phyloP scores from a whole-genome alignment of 2,797 vertebrate species.

The Cynopterus sphinx region DNA sequence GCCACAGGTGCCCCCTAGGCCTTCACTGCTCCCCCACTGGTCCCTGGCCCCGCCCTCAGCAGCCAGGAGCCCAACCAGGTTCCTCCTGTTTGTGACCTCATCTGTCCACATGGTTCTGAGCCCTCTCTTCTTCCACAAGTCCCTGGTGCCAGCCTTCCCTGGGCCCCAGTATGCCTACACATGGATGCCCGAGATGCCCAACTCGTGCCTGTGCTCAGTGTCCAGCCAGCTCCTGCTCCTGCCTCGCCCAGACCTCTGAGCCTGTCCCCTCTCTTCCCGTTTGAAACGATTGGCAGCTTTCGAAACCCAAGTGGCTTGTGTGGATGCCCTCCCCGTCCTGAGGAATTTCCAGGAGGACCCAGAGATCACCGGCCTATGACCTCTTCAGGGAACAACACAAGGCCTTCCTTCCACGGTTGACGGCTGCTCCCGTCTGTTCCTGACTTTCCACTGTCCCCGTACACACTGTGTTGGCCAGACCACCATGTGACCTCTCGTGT shows the following conservation, averaged over 20 bases:
- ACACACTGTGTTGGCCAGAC: not conserved
- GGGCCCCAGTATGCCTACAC: not conserved
- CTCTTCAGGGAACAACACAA: not conserved
- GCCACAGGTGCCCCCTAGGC: not conserved
- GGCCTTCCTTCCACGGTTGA: not conserved
- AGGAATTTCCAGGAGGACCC: not conserved
- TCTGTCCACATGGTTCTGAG: not conserved
- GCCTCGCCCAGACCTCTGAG: not conserved
- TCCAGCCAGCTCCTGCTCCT: not conserved
- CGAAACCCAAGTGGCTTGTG: not conserved
- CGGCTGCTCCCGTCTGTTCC: not conserved
- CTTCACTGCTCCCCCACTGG: not conserved
- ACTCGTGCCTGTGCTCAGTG: not conserved
- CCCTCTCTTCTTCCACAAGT: not conserved
- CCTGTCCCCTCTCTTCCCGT: not conserved
- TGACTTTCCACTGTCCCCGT: not conserved
- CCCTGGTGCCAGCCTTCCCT: not conserved
- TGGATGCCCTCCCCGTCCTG: not conserved
- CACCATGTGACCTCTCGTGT: not conserved
- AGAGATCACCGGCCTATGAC: not conserved
- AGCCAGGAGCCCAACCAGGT: no score
- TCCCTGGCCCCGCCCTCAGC: not conserved
- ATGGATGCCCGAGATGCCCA: no score
- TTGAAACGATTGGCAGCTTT: not conserved
- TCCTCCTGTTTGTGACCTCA: not conserved